These are phyloP conservation scores for Trichonephila clavipes DNA, from an alignment of 1,140 invertebrate genomes.

Conservation along the genomic window DNA sequence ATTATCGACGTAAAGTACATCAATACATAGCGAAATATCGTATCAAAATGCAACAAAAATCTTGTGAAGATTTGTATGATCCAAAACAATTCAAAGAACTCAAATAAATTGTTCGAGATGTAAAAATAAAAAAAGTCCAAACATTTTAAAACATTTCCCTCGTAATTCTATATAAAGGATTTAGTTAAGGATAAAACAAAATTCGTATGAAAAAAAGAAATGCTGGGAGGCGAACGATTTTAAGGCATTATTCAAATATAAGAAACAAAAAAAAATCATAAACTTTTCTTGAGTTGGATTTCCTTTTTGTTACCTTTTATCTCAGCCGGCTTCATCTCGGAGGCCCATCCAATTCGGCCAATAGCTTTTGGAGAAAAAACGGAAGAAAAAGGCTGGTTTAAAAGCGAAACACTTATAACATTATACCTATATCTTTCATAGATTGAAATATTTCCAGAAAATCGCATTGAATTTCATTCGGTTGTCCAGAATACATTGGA, in stretches of 20 bases:
- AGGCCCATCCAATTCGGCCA: conserved; percentile 50
- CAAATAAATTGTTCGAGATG: too few species aligned
- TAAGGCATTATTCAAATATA: conserved; percentile 14
- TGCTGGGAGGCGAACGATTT: background rate
- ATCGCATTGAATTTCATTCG: conserved; percentile 67
- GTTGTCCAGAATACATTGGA: conserved; percentile 33
- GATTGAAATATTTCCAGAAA: conserved; percentile 57
- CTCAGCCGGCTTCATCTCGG: background rate
- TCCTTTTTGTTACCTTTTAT: conserved; percentile 25
- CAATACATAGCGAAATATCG: too few species aligned
- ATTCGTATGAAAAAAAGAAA: background rate
- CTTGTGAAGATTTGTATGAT: too few species aligned
- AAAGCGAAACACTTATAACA: conserved; percentile 68
- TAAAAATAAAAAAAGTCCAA: too few species aligned
- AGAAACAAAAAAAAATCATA: background rate
- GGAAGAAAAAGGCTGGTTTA: conserved; percentile 29
- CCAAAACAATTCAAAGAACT: too few species aligned
- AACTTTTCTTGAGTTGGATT: background rate
- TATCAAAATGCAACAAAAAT: too few species aligned
- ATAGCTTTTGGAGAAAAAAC: background rate
- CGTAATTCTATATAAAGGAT: background rate
- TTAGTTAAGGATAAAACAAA: background rate
- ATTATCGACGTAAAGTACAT: too few species aligned
- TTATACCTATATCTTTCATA: conserved; percentile 49
- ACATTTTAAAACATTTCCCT: too few species aligned